A percentile compares a stretch with the other conserved stretches of the same genome.
These are phyloP conservation scores for Campylomormyrus tamandua DNA, from an alignment of 2,113 vertebrate genomes.

Conservation along the genomic window DNA sequence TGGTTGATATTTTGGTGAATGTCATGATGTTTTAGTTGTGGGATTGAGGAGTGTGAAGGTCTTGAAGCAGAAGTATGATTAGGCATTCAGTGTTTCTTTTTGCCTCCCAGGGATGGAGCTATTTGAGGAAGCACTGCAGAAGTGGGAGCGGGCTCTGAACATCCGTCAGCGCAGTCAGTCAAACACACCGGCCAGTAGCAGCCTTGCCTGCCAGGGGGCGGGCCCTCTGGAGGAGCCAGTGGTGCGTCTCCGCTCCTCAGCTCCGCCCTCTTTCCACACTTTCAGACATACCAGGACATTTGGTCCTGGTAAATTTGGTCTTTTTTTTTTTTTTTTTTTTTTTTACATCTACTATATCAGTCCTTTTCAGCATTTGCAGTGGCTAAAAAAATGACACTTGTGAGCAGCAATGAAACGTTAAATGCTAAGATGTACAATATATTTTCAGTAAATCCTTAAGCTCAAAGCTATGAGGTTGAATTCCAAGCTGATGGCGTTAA, in stretches of 20 bases:
- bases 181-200: slow-evolving; percentile 51
- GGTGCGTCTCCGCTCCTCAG: slow-evolving; percentile 47
- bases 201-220: slow-evolving; percentile 49
- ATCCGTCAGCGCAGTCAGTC: slow-evolving; percentile 68
- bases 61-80: not conserved
- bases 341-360: not conserved
- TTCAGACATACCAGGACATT: not conserved
- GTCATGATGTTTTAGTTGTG: not conserved
- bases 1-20: not conserved
- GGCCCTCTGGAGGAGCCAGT: slow-evolving; percentile 46
- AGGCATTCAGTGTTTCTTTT: not conserved
- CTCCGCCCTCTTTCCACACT: not conserved
- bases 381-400: not conserved
- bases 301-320: not conserved
- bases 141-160: slow-evolving; percentile 90
- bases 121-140: slow-evolving; percentile 91
- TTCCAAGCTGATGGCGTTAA: not conserved
- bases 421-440: no score
- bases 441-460: not conserved
- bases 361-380: not conserved
- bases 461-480: not conserved
- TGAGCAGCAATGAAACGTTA: not conserved
- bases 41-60: not conserved
- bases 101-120: slow-evolving; percentile 81
- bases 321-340: not conserved